A percentile compares a stretch with the other conserved stretches of the same genome.
Evolutionary conservation across 2,888 invertebrate species (phyloP).

Genomic region (Onthophagus sagittarius): DNA sequence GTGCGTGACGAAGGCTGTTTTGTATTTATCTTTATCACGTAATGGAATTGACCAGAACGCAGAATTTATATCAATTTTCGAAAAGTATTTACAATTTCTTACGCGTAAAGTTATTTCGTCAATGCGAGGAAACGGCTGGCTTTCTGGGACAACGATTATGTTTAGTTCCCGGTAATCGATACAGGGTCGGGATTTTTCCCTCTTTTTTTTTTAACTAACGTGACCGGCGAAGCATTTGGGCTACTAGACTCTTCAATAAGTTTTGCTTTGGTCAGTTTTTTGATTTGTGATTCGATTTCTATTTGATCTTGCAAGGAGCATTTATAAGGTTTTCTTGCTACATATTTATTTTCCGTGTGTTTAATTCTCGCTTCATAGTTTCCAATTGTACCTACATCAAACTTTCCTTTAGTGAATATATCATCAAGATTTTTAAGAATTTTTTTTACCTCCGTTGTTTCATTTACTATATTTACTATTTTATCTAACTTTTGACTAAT

Average conservation of each 20-base stretch:
- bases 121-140: too few relatives aligned
- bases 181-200: too few relatives aligned
- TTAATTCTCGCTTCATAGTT: slow-evolving; percentile 32
- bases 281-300: slow-evolving; percentile 21
- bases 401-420: slow-evolving; percentile 33
- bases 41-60: slow-evolving; percentile 43
- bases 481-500: slow-evolving; percentile 18
- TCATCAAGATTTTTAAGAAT: slow-evolving; percentile 29
- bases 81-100: slow-evolving; percentile 37
- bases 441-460: slow-evolving; percentile 20
- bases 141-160: too few relatives aligned
- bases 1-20: slow-evolving; percentile 36
- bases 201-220: too few relatives aligned
- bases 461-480: slow-evolving; percentile 11
- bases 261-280: slow-evolving; percentile 27
- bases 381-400: slow-evolving; percentile 31
- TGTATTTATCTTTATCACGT: slow-evolving; percentile 35
- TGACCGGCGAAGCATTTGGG: too few relatives aligned
- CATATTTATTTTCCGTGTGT: slow-evolving; percentile 26
- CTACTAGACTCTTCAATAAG: slow-evolving; percentile 33
- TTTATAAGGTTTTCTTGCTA: slow-evolving; percentile 24
- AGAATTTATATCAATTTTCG: slow-evolving; percentile 40
- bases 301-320: slow-evolving; percentile 26
- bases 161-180: too few relatives aligned
- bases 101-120: slow-evolving; percentile 38